A percentile compares a stretch with the other conserved stretches of the same genome.
phyloP scores from a whole-genome alignment of 2,888 invertebrate genomes.

The Sesia apiformis region DNA sequence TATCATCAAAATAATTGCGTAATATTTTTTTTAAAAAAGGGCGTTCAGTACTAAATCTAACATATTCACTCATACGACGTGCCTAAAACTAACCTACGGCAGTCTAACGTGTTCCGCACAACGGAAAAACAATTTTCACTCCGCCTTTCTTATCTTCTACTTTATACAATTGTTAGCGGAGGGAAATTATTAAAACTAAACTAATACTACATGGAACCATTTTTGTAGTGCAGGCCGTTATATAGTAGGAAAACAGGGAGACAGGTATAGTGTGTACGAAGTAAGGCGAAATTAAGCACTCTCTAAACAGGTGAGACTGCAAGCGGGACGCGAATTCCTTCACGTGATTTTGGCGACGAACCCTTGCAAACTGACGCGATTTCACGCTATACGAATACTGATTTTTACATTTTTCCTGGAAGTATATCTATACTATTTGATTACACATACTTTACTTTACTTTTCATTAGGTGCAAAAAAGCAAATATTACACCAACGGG shows the following conservation, averaged over 20 bases:
- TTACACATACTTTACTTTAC: no score
- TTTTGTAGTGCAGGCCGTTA: slow-evolving; percentile 53
- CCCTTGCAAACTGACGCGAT: no score
- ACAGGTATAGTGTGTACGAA: not conserved
- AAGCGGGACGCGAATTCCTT: no score
- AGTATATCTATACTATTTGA: no score
- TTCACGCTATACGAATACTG: no score
- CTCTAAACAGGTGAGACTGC: no score
- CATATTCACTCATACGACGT: slow-evolving; percentile 57
- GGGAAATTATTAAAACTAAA: slow-evolving; percentile 43
- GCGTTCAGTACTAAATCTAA: slow-evolving; percentile 37
- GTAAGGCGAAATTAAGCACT: no score
- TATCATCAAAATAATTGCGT: no score
- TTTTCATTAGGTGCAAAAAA: no score
- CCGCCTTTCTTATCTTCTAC: slow-evolving; percentile 41
- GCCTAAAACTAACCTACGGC: slow-evolving; percentile 65
- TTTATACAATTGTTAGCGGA: slow-evolving; percentile 53
- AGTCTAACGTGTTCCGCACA: slow-evolving; percentile 71
- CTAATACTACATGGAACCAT: slow-evolving; percentile 60
- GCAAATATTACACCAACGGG: no score
- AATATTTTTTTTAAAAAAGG: slow-evolving; percentile 15
- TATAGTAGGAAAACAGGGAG: not conserved
- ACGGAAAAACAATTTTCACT: slow-evolving; percentile 67
- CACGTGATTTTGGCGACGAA: no score
- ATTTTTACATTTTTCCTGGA: no score